phyloP scores from a whole-genome alignment of 35 echinoderm and acorn worm genomes.

The Lytechinus pictus region DNA sequence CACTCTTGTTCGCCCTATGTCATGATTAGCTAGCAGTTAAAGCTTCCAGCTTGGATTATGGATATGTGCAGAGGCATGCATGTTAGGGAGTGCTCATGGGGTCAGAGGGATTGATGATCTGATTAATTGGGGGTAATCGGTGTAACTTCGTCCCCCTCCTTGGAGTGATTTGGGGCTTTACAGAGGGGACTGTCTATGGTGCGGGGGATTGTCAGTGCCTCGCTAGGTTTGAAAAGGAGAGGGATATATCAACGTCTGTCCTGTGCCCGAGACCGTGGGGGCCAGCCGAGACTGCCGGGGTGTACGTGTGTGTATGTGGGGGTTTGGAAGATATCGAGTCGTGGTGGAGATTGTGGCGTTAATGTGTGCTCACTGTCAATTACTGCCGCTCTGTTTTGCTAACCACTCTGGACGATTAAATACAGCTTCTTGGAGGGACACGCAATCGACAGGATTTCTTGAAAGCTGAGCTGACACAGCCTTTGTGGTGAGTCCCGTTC shows the following conservation, averaged over 20 bases:
- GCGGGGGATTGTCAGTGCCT: background rate
- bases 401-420: conserved; percentile 52
- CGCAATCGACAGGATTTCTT: conserved; percentile 19
- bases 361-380: conserved; percentile 48
- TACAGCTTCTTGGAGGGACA: conserved; percentile 36
- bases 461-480: background rate
- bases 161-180: background rate
- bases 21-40: conserved; percentile 6
- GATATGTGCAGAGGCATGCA: conserved; percentile 19
- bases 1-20: background rate
- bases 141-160: conserved; percentile 10
- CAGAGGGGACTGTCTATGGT: conserved; percentile 27
- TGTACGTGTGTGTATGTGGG: background rate
- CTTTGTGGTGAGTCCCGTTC: conserved; percentile 42
- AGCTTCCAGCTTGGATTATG: background rate
- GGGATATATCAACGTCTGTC: background rate
- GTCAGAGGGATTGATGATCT: conserved; percentile 3
- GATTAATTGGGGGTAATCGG: conserved; percentile 47
- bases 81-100: background rate
- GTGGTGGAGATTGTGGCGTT: conserved; percentile 24
- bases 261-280: conserved; percentile 21
- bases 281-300: background rate
- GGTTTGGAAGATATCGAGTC: background rate
- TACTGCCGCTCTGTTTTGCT: conserved; percentile 47
- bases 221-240: background rate